Conservation (phyloP, 2,888 invertebrate species). For the Parnassius smintheus region DNA sequence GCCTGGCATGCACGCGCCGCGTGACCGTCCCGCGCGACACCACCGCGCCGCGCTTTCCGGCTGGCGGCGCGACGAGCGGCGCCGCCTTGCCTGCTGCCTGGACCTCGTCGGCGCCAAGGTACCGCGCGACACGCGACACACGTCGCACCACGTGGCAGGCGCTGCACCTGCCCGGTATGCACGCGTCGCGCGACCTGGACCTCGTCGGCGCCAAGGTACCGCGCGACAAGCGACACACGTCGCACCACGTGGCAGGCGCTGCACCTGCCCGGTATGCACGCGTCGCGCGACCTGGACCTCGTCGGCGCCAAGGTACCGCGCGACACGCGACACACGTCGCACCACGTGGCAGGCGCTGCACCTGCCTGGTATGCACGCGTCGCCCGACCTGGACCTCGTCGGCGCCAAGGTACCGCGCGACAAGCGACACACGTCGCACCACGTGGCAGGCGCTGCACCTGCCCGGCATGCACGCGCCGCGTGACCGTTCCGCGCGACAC, state of each 20-base stretch:
- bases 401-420: slow-evolving; percentile 92
- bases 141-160: not conserved
- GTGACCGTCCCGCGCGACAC: slow-evolving; percentile 87
- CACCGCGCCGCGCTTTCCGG: slow-evolving; percentile 93
- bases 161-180: not conserved
- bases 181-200: slow-evolving; percentile 82
- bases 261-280: slow-evolving; percentile 94
- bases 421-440: slow-evolving; percentile 94
- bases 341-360: slow-evolving; percentile 42
- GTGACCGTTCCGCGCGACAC: slow-evolving; percentile 87
- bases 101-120: slow-evolving; percentile 92
- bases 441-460: slow-evolving; percentile 87
- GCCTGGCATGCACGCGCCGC: slow-evolving; percentile 85
- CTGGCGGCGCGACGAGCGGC: slow-evolving; percentile 93
- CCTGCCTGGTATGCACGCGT: slow-evolving; percentile 83
- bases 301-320: slow-evolving; percentile 89
- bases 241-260: slow-evolving; percentile 83
- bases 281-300: slow-evolving; percentile 91
- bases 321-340: not conserved
- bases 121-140: slow-evolving; percentile 43
- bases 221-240: slow-evolving; percentile 88
- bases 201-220: slow-evolving; percentile 95
- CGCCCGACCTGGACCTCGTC: slow-evolving; percentile 76
- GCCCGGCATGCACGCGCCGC: slow-evolving; percentile 63
- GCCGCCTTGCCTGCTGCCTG: slow-evolving; percentile 91